A percentile compares a stretch with the other conserved stretches of the same genome.
These are phyloP conservation scores for Sisyra nigra DNA, from an alignment of 2,888 invertebrate genomes.

Conservation along the genomic window DNA sequence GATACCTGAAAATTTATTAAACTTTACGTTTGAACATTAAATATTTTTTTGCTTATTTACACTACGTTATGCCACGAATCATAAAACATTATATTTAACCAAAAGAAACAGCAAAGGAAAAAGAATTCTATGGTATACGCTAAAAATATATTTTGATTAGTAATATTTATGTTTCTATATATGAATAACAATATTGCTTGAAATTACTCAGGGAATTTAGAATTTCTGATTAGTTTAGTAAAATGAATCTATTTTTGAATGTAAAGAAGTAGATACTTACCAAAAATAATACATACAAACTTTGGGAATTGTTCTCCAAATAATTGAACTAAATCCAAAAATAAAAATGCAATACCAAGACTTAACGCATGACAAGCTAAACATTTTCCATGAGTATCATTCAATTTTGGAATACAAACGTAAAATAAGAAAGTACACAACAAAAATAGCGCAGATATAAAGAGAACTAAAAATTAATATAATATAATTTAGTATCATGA, in stretches of 20 bases:
- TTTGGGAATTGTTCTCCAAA: constrained; percentile 18
- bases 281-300: background rate
- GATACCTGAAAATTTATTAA: constrained; percentile 1
- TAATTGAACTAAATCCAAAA: constrained; percentile 39
- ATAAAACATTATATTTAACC: constrained; percentile 51
- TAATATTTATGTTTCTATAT: background rate
- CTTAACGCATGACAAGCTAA: constrained; percentile 57
- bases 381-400: constrained; percentile 62
- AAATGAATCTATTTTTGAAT: too few relatives aligned
- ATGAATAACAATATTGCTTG: too few relatives aligned
- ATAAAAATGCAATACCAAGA: constrained; percentile 38
- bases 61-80: constrained; percentile 34
- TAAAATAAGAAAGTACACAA: constrained; percentile 56
- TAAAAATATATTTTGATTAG: constrained; percentile 24
- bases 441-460: constrained; percentile 58
- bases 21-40: too few relatives aligned
- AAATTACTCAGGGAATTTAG: too few relatives aligned
- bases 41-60: background rate
- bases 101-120: constrained; percentile 49
- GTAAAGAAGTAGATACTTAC: too few relatives aligned
- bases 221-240: too few relatives aligned
- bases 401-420: constrained; percentile 49
- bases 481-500: too few relatives aligned
- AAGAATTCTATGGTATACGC: constrained; percentile 48
- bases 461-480: constrained; percentile 23